These are phyloP conservation scores for Papilio dardanus DNA, from an alignment of 1,140 invertebrate genomes.

Conservation along the genomic window DNA sequence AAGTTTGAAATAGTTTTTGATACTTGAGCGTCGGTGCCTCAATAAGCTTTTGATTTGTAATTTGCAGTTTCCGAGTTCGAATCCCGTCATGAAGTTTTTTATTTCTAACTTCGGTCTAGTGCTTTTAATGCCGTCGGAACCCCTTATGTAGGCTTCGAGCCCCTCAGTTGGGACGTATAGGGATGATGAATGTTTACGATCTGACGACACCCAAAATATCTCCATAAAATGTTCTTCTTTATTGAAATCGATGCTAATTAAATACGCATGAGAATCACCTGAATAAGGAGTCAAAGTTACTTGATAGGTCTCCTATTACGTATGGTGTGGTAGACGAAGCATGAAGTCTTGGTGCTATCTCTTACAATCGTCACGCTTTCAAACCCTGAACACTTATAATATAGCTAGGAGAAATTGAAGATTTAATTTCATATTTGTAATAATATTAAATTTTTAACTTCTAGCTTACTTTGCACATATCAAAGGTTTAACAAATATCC, in stretches of 20 bases:
- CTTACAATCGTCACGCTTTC: not conserved
- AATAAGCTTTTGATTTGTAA: too few species aligned
- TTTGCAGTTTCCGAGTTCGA: too few species aligned
- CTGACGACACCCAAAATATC: too few species aligned
- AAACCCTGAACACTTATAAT: not conserved
- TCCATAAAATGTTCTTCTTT: not conserved
- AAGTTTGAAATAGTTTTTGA: too few species aligned
- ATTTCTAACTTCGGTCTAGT: too few species aligned
- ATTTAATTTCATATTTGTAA: not conserved
- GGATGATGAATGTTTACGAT: too few species aligned
- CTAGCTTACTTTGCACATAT: not conserved
- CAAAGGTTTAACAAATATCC: not conserved
- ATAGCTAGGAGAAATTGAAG: conserved; percentile 8
- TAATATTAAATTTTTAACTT: not conserved
- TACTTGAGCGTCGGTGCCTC: too few species aligned
- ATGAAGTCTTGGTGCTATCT: conserved; percentile 14
- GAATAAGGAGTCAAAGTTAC: not conserved
- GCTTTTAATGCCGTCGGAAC: too few species aligned
- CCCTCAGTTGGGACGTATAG: too few species aligned
- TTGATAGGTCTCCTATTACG: conserved; percentile 1
- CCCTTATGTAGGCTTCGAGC: too few species aligned
- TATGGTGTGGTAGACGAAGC: not conserved
- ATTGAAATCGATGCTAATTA: too few species aligned
- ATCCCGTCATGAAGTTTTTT: too few species aligned
- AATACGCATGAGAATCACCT: not conserved